Base-by-base conservation (phyloP, 2,888 invertebrate genomes). In the Crossocerus cetratus region DNA sequence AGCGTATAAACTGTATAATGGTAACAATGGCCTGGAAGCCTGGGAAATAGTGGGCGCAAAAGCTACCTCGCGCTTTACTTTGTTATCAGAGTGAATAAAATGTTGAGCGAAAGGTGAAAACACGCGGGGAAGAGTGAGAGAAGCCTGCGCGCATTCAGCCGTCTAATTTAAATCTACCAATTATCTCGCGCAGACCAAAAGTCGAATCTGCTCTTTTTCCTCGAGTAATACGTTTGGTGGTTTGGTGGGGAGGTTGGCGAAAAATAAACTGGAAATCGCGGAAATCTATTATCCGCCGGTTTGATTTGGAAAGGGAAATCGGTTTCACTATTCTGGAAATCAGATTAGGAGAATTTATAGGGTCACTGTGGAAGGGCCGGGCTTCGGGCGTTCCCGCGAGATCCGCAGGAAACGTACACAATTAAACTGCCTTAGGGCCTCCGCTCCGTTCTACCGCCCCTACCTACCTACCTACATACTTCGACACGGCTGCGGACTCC, bases 261-360 rank as follows among this genome's bases (percentile, higher is more conserved):
- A 75, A 74, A 65, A 42, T 69, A 42, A 42, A n/a, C 44, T 43
- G 62, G 69, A 73, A 82, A 78, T 80, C 77, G 69, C 65, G 63
- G 74, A 64, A 80, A 83, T 75, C 82, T 82, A 80, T 82, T 82
- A 82, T 80, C 78, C 70, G 66, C 63, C 45, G 57, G 74, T 82
- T 80, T 78, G 82, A 83, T 83, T 81, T 79, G 76, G 69, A 72
- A 71, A 71, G 70, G 76, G 75, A 72, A 67, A 71, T 65, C 55
- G 75, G 71, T 77, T 76, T 82, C 80, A 77, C 80, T 74, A 72
- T 77, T 82, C 78, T 72, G 74, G 81, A 84, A 86, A 86, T 86
- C 85, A 86, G 86, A 86, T 86, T 86, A 86, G 78, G 69, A 75
- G 82, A 86, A 86, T 86, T 86, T 86, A 86, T 86, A 82, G 86